Base-by-base conservation (phyloP, 2,113 vertebrate species). In the Cinclus mexicanus region DNA sequence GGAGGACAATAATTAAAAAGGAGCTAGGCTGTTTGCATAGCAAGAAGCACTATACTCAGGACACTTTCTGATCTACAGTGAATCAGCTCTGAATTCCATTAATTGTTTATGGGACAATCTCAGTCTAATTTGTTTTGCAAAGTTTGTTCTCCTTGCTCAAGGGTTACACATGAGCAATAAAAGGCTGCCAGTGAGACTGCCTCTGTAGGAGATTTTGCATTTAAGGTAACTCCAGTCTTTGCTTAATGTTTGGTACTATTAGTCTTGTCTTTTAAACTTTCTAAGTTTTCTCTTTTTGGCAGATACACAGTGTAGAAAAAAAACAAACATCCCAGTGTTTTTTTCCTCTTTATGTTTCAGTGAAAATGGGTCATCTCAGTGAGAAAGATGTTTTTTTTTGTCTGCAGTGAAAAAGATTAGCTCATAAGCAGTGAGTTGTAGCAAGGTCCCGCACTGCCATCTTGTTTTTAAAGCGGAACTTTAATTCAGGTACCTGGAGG, bases 41-140 rank as follows among this genome's bases (percentile, higher is more conserved):
- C 4, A 35, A 87, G 63, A 35, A 77, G 71, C 37, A 5, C 50
- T 33, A 6, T 24, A 26, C 49, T 76, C 3, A 2, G 74, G 50
- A 37, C 12, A 5, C 65, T 87, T 86, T 75, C 89, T 87, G 65
- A 74, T 33, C 56, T 64, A 7, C 20, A 24, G 56, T 82, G 69
- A 87, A 94, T 78, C 91, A 87, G 74, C 69, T 87, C 57, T 33
- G 53, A 82, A 65, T 91, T 72, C 47, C 2, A 84, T 82, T 87
- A 84, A 71, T 57, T 64, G 49, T n/a, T 41, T 49, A 41, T 35
- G 29, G 57, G 52, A 92, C 56, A 68, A 52, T 59, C 79, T 86
- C 26, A 9, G 11, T 57, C 87, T 87, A 37, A 76, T 93, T 87
- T 91, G 91, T 71, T 96, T 96, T 96, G 91, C 91, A 65, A 84